Base-by-base conservation (phyloP, 2,113 vertebrate species). In the Urocynchramus pylzowi region DNA sequence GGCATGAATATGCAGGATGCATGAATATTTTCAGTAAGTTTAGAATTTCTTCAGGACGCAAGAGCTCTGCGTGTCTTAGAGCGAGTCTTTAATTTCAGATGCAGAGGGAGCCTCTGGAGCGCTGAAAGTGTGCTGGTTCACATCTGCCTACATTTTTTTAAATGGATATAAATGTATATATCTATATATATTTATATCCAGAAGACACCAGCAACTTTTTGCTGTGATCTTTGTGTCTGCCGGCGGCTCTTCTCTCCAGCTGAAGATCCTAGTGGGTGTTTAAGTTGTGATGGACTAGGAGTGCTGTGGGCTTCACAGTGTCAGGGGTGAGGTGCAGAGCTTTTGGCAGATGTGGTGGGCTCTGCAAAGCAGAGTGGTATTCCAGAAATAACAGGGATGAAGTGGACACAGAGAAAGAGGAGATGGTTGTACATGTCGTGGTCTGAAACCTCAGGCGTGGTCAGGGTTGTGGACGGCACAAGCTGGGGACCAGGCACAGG, bases 401-500 rank as follows among this genome's bases (percentile, higher is more conserved):
- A 9, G 30, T 6, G 4, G 30, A 35, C 67, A 9, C 4, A 5
- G 20, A 4, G 37, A 5, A 3, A 1, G 3, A 33, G 41, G 23
- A 33, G 26, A 7, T n/a, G 13, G 15, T 24, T 85, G 37, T 3
- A 4, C n/a, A 0, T 6, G 41, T 7, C 1, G 7, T 6, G 7
- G 6, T 71, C 9, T 18, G 50, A 30, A 59, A 11, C 24, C 8
- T 21, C 59, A 6, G 50, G 12, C 5, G 18, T 7, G 8, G 37
- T 9, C 39, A 37, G 42, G 16, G 13, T 6, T n/a, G 60, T 44
- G 7, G 39, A 84, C 26, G 9, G n/a, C 24, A 20, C 0, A 3
- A 59, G 13, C 0, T n/a, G 16, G 8, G 44, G 18, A 52, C 26
- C 9, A 49, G 50, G 23, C 0, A 0, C 16, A 5, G 52, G 28